Evolutionary conservation across 2,797 vertebrate species (phyloP), one percentile per base, ranked within the genome.

Genomic region (Aeoliscus strigatus): DNA sequence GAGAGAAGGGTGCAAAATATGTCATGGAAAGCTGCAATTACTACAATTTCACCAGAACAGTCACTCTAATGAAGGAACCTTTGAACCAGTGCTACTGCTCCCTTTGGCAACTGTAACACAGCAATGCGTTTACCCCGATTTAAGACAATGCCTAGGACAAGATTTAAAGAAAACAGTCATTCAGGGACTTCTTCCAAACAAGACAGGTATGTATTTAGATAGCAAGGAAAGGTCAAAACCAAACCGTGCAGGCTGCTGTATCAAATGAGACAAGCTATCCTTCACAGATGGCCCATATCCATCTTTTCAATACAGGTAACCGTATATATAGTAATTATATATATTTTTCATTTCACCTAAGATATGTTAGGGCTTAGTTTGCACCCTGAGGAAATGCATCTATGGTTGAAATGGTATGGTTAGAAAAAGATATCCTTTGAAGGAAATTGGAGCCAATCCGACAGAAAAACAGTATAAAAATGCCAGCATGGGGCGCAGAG

Each of bases 151-250:
- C 6, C 3, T 21, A 21, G 18, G 18, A 21, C 6, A 6, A n/a
- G n/a, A n/a, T n/a, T n/a, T n/a, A n/a, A n/a, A n/a, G n/a, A n/a
- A n/a, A n/a, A n/a, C n/a, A n/a, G n/a, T n/a, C n/a, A n/a, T n/a
- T n/a, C n/a, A n/a, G n/a, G n/a, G n/a, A n/a, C n/a, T n/a, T n/a
- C n/a, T n/a, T n/a, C n/a, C n/a, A 35, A 61, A 58, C 7, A 16
- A 69, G 69, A 55, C 74, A 84, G 79, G 66, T 66, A 75, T 60
- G 52, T 66, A 77, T 82, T 81, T 77, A 64, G 39, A 59, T 31
- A 42, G 51, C 33, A 61, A 49, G 7, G 10, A 35, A 37, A 34
- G 44, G 53, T 58, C 67, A 73, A 17, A 55, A 56, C 52, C 35
- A 35, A 62, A 31, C 37, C 51, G 34, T 58, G 37, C 36, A 40